These are phyloP conservation scores for Pedetes capensis DNA, from an alignment of 2,113 vertebrate genomes.

Conservation along the genomic window DNA sequence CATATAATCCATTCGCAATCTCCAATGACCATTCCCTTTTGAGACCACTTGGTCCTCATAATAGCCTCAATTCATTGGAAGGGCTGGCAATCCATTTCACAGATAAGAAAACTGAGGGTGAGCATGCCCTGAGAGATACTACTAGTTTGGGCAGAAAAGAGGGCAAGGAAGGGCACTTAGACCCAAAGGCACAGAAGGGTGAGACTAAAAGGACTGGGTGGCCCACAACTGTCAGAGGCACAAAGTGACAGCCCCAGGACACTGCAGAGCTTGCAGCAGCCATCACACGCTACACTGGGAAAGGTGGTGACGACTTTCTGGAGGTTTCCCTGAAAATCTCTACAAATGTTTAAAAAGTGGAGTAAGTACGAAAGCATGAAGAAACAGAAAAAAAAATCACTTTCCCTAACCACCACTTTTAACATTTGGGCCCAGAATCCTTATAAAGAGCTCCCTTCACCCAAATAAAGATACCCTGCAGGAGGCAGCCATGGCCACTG, in stretches of 20 bases:
- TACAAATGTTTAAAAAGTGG: neutral
- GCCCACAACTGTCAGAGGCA: neutral
- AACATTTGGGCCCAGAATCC: neutral
- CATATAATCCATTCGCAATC: neutral
- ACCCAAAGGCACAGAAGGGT: neutral
- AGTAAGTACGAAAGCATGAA: neutral
- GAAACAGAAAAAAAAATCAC: neutral
- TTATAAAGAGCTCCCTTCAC: neutral
- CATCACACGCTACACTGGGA: neutral
- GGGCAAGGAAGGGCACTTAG: accelerated
- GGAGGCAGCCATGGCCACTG: no score
- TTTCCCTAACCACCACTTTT: neutral
- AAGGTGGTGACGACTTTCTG: neutral
- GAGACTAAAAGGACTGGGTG: neutral
- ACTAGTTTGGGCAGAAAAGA: neutral
- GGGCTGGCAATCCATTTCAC: neutral
- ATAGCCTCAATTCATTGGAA: neutral
- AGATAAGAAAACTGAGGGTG: neutral
- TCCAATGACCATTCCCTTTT: neutral
- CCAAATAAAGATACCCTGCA: no score
- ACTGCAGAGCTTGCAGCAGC: neutral
- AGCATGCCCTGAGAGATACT: neutral
- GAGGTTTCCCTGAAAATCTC: neutral
- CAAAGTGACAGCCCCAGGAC: no score
- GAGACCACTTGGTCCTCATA: neutral